Evolutionary conservation across 1,140 invertebrate genomes (phyloP).

Genomic region (Diachasma alloeum): DNA sequence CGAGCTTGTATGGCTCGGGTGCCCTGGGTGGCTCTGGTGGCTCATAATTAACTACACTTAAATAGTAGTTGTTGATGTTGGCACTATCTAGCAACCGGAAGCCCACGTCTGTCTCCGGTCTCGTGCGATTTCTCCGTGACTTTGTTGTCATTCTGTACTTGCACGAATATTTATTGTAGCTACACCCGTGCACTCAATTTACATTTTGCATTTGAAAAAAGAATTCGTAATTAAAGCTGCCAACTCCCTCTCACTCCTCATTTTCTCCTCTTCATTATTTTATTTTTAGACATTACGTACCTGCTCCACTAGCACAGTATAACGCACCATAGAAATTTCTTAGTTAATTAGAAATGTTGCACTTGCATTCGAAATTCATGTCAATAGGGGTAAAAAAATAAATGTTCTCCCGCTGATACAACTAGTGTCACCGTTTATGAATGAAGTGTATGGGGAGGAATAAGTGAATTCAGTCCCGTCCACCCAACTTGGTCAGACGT

Average conservation of each 20-base stretch:
- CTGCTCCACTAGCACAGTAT: neutral
- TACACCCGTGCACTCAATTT: neutral
- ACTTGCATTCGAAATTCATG: neutral
- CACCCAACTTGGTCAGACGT: slow-evolving; percentile 2
- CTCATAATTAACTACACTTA: slow-evolving; percentile 11
- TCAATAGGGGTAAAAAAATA: neutral
- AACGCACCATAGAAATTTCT: neutral
- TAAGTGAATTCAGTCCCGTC: neutral
- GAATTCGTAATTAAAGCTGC: no score
- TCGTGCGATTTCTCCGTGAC: neutral
- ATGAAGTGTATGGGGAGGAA: neutral
- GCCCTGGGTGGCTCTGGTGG: slow-evolving; percentile 55
- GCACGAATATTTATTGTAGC: neutral
- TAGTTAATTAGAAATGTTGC: neutral
- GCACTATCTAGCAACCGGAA: neutral
- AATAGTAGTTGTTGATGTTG: slow-evolving; percentile 7
- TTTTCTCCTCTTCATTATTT: neutral
- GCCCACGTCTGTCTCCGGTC: neutral
- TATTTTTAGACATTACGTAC: neutral
- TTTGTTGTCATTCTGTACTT: slow-evolving; percentile 5
- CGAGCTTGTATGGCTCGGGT: slow-evolving; percentile 58
- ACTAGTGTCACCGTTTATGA: neutral
- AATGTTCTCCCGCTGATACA: neutral
- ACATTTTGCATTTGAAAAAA: neutral
- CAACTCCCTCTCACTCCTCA: no score